Conservation (phyloP, 2,888 invertebrate genomes). For the Lumbricus terrestris region DNA sequence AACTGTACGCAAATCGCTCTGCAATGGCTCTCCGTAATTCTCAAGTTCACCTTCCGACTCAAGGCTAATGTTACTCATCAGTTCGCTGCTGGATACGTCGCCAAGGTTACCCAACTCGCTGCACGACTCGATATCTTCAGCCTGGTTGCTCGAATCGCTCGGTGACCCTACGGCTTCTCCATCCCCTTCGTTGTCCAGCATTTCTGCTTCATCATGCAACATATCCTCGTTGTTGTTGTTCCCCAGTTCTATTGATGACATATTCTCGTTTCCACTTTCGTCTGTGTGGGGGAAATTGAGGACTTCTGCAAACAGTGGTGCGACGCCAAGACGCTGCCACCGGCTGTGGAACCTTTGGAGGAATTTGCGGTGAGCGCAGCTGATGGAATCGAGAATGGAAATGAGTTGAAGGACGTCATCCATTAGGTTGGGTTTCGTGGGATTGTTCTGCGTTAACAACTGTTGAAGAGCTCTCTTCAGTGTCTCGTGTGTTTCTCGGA, state of each 20-base stretch:
- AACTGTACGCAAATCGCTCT: constrained; percentile 3
- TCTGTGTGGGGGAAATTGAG: neutral
- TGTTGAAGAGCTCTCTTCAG: neutral
- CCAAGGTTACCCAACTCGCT: constrained; percentile 3
- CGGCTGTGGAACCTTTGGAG: neutral
- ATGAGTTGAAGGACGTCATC: neutral
- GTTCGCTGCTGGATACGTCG: neutral
- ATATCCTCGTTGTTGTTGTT: no score
- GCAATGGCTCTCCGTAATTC: neutral
- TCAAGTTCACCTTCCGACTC: neutral
- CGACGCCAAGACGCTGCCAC: neutral
- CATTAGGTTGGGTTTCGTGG: neutral
- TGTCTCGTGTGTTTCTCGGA: neutral
- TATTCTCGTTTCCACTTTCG: neutral
- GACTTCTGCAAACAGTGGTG: neutral
- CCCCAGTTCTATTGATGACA: neutral
- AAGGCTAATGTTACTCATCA: neutral
- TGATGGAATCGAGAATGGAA: neutral
- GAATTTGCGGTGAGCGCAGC: neutral
- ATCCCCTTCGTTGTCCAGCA: neutral
- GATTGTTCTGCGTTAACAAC: neutral
- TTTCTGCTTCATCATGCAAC: no score
- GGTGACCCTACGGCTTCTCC: neutral
- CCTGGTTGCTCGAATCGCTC: neutral
- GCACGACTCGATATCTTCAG: neutral